phyloP scores from a whole-genome alignment of 2,797 vertebrate genomes.

The Pseudochirops corinnae region DNA sequence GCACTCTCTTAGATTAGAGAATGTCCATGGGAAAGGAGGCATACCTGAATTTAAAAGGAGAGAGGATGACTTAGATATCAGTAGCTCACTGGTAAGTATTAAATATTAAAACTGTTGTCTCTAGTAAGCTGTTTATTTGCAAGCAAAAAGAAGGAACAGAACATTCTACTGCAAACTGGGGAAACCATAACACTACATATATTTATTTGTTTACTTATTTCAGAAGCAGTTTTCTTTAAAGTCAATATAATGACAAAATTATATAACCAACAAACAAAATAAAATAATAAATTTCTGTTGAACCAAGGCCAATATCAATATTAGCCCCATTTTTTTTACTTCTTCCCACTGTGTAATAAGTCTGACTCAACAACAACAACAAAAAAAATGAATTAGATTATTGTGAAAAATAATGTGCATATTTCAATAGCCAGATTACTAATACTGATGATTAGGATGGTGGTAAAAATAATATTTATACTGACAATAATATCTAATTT shows the following conservation, averaged over 20 bases:
- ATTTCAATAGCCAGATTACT: not conserved
- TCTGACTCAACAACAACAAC: not conserved
- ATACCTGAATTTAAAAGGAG: not conserved
- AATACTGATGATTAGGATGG: not conserved
- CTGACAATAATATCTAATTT: not conserved
- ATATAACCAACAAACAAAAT: not conserved
- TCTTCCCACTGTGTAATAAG: not conserved
- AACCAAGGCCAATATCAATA: not conserved
- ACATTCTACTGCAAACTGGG: not conserved
- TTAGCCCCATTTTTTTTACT: not conserved
- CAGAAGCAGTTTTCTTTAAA: not conserved
- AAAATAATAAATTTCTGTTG: not conserved
- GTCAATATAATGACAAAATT: not conserved
- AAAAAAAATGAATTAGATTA: not conserved
- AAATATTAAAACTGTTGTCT: not conserved
- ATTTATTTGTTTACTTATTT: not conserved
- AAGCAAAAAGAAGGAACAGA: not conserved
- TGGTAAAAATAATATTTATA: not conserved
- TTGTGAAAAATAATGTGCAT: not conserved
- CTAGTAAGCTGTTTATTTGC: not conserved
- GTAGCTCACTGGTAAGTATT: not conserved
- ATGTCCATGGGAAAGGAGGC: constrained; percentile 12
- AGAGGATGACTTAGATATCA: not conserved
- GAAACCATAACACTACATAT: not conserved
- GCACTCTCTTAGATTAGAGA: not conserved